Base-by-base conservation (phyloP, 2,888 invertebrate species). In the Abrostola triplasia region DNA sequence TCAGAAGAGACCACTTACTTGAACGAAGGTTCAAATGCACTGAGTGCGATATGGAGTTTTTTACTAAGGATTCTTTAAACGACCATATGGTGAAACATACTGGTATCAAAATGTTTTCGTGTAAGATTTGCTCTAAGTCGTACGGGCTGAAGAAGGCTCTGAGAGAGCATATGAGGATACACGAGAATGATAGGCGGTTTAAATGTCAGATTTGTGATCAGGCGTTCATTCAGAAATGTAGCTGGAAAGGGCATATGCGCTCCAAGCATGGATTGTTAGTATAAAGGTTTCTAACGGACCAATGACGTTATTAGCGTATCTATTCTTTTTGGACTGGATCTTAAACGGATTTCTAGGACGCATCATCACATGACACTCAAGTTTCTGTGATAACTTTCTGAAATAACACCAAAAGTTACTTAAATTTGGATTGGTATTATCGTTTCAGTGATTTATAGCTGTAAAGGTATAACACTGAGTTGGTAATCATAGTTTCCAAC, bases 231-330 rank as follows among this genome's bases (percentile, higher is more conserved):
- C 81, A 91, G 77, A 83, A 90, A 79, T 65, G 85, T 77, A 90
- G 88, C 48, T 86, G 89, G 73, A 86, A 86, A 54, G 83, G 82
- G 4, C 94, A 94, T 69, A 88, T 93, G 81, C 88, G 87, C 7
- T 87, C 86, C 9, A 82, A 79, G 61, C 87, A 87, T 65, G 76
- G 68, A 35, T 64, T 67, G 35, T 55, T 42, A 2, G 67, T 78
- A n/a, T 65, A 65, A 44, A 24, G 24, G 24, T 24, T 24, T 1
- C 24, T 24, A 24, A 24, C 24, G 24, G 24, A 24, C n/a, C n/a
- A n/a, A n/a, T 24, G 24, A 24, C 24, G 24, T 2, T 4, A 24
- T 24, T 24, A 24, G 24, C 4, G 24, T 24, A 24, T 24, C 24
- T 24, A 2, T 24, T 24, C 24, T 2, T 4, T 24, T 24, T 24